Conservation (phyloP, 2,797 vertebrate genomes). For the Chanos chanos region DNA sequence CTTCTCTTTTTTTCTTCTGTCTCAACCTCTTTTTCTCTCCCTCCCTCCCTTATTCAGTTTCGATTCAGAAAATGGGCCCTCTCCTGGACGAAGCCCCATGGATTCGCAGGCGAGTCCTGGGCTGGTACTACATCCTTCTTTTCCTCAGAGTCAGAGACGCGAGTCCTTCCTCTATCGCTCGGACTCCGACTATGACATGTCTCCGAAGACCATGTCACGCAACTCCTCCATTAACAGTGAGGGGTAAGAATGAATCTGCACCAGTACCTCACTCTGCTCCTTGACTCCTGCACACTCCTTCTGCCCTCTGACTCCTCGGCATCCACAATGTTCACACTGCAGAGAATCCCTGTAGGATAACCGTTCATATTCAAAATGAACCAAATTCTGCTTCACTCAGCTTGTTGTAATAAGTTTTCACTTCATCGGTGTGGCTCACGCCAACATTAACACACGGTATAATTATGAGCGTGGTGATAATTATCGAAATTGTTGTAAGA, state of each 20-base stretch:
- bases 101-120: conserved; percentile 90
- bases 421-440: not conserved
- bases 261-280: not conserved
- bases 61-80: conserved; percentile 89
- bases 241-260: conserved; percentile 70
- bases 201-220: conserved; percentile 89
- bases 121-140: conserved; percentile 82
- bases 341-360: too few species aligned
- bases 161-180: conserved; percentile 94
- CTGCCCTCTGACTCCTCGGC: not conserved
- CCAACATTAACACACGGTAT: conserved; percentile 20
- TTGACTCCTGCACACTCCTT: not conserved
- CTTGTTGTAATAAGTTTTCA: conserved; percentile 4
- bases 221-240: conserved; percentile 93
- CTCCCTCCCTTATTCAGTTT: conserved; percentile 63
- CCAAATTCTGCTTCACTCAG: conserved; percentile 15
- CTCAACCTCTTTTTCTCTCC: not conserved
- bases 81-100: conserved; percentile 85
- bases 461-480: too few species aligned
- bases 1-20: too few species aligned
- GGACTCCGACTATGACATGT: conserved; percentile 90
- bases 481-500: too few species aligned
- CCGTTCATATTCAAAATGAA: conserved; percentile 14
- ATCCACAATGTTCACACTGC: not conserved
- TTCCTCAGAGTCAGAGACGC: conserved; percentile 81